Conservation (phyloP, 2,113 vertebrate genomes). For the Varanus salvator region DNA sequence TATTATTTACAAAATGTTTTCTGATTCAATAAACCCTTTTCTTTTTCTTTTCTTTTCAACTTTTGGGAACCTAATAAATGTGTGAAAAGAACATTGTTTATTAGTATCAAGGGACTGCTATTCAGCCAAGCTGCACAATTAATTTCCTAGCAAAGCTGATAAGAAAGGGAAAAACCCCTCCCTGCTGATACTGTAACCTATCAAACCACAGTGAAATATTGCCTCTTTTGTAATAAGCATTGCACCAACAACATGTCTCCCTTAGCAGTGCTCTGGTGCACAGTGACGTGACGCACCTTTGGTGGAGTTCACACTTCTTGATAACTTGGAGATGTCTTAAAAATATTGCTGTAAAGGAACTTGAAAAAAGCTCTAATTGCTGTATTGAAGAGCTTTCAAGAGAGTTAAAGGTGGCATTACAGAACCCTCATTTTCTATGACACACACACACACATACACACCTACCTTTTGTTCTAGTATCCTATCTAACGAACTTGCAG, state of each 20-base stretch:
- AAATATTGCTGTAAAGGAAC: background rate
- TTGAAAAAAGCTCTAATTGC: background rate
- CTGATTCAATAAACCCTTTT: background rate
- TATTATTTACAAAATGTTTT: slow-evolving; percentile 3
- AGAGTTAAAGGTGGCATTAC: background rate
- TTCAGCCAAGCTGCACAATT: slow-evolving; percentile 42
- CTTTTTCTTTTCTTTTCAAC: background rate
- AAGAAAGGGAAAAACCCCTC: slow-evolving; percentile 1
- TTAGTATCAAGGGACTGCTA: slow-evolving; percentile 32
- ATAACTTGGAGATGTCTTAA: slow-evolving; percentile 66
- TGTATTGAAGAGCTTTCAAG: background rate
- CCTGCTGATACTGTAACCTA: slow-evolving; percentile 31
- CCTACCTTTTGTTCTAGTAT: background rate
- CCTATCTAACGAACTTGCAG: background rate
- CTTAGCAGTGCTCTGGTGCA: slow-evolving; percentile 56
- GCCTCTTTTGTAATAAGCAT: background rate
- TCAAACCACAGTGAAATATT: slow-evolving; percentile 41
- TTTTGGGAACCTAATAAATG: background rate
- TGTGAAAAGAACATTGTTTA: background rate
- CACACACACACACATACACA: background rate
- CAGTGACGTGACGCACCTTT: slow-evolving; percentile 47
- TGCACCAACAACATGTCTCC: slow-evolving; percentile 51
- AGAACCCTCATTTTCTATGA: background rate
- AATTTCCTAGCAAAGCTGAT: slow-evolving; percentile 41
- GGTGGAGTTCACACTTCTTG: slow-evolving; percentile 47